Evolutionary conservation across 2,797 vertebrate species (phyloP).

Genomic region (Orientallactaga sibirica): DNA sequence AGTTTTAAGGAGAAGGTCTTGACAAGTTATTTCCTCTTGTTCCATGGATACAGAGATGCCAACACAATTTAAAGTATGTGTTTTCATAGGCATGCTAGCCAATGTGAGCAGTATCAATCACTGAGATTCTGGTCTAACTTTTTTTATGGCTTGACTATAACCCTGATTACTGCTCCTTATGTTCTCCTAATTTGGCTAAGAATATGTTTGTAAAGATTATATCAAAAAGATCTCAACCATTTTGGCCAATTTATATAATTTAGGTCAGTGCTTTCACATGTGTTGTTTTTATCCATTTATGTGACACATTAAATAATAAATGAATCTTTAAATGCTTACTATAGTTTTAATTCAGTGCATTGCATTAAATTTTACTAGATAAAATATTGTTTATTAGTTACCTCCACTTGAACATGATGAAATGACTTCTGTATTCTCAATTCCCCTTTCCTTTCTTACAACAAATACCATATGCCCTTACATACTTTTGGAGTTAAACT

Average conservation of each 20-base stretch:
- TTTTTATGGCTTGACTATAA: not conserved
- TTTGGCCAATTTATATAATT: constrained; percentile 34
- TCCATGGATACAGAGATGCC: not conserved
- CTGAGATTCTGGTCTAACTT: not conserved
- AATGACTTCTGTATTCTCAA: not conserved
- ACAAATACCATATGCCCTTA: constrained; percentile 18
- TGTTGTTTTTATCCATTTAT: not conserved
- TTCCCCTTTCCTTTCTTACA: not conserved
- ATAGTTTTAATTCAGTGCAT: not conserved
- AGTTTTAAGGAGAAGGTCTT: not conserved
- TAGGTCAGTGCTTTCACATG: not conserved
- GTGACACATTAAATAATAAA: not conserved
- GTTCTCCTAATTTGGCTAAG: constrained; percentile 2
- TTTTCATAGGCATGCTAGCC: not conserved
- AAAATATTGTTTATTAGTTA: not conserved
- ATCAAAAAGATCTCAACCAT: not conserved
- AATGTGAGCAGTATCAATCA: not conserved
- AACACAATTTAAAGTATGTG: not conserved
- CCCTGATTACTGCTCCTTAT: not conserved
- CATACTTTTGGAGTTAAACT: constrained; percentile 62
- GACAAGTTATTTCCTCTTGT: not conserved
- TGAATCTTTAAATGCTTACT: not conserved
- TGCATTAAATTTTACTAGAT: not conserved
- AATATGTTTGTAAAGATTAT: not conserved
- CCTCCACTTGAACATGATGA: not conserved